Base-by-base conservation (phyloP, 2,113 vertebrate genomes). In the Hyperopisus bebe region DNA sequence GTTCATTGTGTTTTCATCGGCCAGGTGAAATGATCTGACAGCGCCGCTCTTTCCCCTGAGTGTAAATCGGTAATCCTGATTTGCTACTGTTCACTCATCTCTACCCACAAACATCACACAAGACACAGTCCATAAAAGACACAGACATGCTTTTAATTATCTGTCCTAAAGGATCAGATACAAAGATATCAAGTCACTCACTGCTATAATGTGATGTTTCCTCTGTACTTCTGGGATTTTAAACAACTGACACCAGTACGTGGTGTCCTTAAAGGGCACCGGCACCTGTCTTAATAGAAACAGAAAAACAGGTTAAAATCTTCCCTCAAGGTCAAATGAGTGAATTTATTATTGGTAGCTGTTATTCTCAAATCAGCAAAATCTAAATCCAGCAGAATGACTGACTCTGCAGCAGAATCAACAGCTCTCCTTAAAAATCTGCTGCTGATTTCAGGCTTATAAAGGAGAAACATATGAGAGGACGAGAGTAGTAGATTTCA, bases 181-280 rank as follows among this genome's bases (percentile, higher is more conserved):
- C 1, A 58, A 9, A 1, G 6, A 42, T 31, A 83, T 44, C 11
- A 24, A 55, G 24, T 21, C 74, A 93, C 96, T 93, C 94, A 97
- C 97, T 96, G 95, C 96, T 92, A 95, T 95, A 8, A 97, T 94
- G 0, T 98, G 97, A 92, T 97, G 97, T 55, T 98, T 98, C 92
- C 94, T 95, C 86, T 95, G 93, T 50, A 96, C 91, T n/a, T 92
- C 5, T 13, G 97, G 97, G 88, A 97, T 95, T 94, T 96, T 97
- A 93, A 97, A 97, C 94, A 98, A 97, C 93, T 97, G 96, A 90
- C 97, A 98, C 97, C 97, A 98, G 70, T 98, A 98, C 0, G 96
- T 97, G 24, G 97, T 98, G 91, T 97, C 97, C 91, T 97, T 97
- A 88, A 95, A 95, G 92, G 97, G 97, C 89, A 98, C 94, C 90